phyloP scores from a whole-genome alignment of 2,888 invertebrate genomes.

The Mesorhabditis belari region DNA sequence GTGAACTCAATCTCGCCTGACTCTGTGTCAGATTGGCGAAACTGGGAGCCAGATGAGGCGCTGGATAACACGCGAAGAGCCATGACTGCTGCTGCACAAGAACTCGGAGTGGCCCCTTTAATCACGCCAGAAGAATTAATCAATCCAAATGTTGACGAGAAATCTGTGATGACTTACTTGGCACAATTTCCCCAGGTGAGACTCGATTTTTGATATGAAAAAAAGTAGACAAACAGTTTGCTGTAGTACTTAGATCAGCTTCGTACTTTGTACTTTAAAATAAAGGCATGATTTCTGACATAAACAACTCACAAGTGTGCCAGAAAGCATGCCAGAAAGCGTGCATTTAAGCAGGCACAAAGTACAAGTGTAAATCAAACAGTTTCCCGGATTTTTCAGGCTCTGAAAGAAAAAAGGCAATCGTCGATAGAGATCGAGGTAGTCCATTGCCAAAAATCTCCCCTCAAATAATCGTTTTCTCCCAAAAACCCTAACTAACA shows the following conservation, averaged over 20 bases:
- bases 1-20: slow-evolving; percentile 72
- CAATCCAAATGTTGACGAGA: slow-evolving; percentile 82
- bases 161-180: slow-evolving; percentile 87
- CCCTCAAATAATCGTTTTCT: background rate
- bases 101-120: slow-evolving; percentile 76
- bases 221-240: no score
- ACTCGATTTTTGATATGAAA: background rate
- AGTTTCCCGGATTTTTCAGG: no score
- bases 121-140: slow-evolving; percentile 83
- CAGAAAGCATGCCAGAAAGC: no score
- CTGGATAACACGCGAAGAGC: slow-evolving; percentile 82
- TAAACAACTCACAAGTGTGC: no score
- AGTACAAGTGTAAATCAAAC: no score
- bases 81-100: slow-evolving; percentile 81
- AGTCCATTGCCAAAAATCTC: background rate
- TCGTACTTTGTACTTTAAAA: no score
- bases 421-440: no score
- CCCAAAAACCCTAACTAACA: background rate
- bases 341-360: no score
- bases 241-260: no score
- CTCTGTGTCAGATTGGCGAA: slow-evolving; percentile 79
- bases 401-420: no score
- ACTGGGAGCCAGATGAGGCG: slow-evolving; percentile 76
- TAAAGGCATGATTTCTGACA: no score
- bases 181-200: slow-evolving; percentile 70